Evolutionary conservation across 2,113 vertebrate genomes (phyloP), one percentile per base, ranked within the genome.

Genomic region (Sisor rabdophorus): DNA sequence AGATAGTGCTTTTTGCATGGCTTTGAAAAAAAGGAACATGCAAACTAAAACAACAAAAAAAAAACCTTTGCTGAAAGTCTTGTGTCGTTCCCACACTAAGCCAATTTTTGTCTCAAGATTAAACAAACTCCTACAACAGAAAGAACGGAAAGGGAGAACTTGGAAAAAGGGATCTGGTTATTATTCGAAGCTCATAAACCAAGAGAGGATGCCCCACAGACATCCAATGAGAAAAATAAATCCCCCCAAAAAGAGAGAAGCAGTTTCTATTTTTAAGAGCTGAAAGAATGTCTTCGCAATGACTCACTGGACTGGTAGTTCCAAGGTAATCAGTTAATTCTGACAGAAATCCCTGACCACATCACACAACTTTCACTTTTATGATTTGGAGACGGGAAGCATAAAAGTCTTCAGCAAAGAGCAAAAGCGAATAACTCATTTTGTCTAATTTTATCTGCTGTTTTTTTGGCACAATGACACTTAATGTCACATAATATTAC

Each of bases 291-390:
- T 72, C 56, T 83, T 85, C 88, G 90, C 88, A 88, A 90, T 88
- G 89, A 87, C 87, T 91, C 85, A 90, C 88, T 88, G 88, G 89
- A 86, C 85, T 77, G 87, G 78, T 77, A 88, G 85, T 84, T 84
- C 86, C 84, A 86, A 86, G 86, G 86, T 92, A 92, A 92, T 93
- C 91, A 91, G 86, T 91, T 88, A 88, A 87, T 90, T 91, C 89
- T 92, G 90, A 89, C 88, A 88, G 84, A 81, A 58, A 83, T 85
- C 82, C 70, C 84, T 84, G 50, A 83, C 91, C 91, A 92, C 92
- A 92, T 92, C 91, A 93, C 87, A 65, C 84, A 40, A 76, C 81
- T 40, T 77, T 81, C 86, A 86, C 85, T 87, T 90, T 91, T 84
- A 90, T 86, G 86, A 87, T 84, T 82, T 77, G 48, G 82, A 82